phyloP scores from a whole-genome alignment of 2,797 vertebrate species.

The Propithecus deckenii region DNA sequence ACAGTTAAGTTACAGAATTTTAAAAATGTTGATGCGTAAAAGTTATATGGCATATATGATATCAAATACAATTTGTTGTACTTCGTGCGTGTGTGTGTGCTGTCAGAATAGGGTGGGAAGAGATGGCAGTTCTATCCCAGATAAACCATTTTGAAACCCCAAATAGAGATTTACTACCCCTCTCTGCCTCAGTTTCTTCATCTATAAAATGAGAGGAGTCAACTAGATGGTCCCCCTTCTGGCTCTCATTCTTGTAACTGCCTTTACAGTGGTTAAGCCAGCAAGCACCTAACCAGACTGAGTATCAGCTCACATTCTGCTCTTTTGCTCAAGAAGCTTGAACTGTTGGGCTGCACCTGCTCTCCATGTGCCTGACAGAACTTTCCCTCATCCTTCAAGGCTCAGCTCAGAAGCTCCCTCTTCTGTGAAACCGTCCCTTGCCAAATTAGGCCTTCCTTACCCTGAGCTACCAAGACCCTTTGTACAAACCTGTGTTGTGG shows the following conservation, averaged over 20 bases:
- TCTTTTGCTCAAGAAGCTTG: background rate
- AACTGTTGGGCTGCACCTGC: background rate
- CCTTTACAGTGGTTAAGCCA: background rate
- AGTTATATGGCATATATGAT: background rate
- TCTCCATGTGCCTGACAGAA: background rate
- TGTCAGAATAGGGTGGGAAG: background rate
- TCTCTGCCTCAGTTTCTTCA: constrained; percentile 9
- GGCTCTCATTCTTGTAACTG: background rate
- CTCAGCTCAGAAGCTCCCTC: background rate
- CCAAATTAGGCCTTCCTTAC: background rate
- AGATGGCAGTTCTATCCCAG: background rate
- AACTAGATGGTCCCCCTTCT: background rate
- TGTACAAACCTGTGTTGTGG: background rate
- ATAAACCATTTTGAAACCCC: background rate
- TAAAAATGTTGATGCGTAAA: background rate
- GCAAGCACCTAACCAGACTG: background rate
- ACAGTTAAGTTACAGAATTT: background rate
- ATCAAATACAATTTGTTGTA: background rate
- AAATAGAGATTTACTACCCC: background rate
- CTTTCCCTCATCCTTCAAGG: background rate
- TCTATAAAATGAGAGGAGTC: background rate
- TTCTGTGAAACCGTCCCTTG: background rate
- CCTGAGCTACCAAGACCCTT: background rate
- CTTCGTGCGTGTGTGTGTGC: background rate
- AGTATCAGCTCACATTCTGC: background rate